Evolutionary conservation across 2,888 invertebrate genomes (phyloP), one percentile per base, ranked within the genome.

Genomic region (Fragum fragum): DNA sequence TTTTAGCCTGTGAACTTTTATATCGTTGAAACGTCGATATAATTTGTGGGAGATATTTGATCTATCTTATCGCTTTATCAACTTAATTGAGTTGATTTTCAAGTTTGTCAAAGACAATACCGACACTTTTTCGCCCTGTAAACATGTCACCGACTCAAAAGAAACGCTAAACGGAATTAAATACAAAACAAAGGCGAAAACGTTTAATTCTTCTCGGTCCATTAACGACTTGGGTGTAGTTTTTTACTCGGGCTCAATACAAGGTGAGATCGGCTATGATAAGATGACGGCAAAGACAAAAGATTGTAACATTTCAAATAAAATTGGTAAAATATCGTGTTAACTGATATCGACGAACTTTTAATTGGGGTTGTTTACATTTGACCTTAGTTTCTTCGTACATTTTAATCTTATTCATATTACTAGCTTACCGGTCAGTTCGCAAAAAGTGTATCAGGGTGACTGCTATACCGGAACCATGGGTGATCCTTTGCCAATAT

Each of bases 111-210:
- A 39, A 76, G 52, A 83, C 79, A 83, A 83, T 73, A 57, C 42
- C 5, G 74, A 6, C 83, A 74, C 79, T 83, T 83, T 83, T 69
- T 71, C 83, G 83, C 76, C 59, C 42, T 39, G 7, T 83, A 74
- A 47, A 42, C 73, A 76, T 66, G 76, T 74, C 76, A 29, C 11
- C 29, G 18, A 73, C 73, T 79, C 76, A 57, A 23, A 11, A 6
- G 7, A 47, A 52, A 61, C 76, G 70, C 73, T 55, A 28, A 9
- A 52, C 68, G 42, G 68, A 76, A 79, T 83, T 83, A 83, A 83
- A 79, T 61, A 71, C 59, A 39, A n/a, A 52, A 71, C 79, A 79
- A 83, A 79, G 71, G 74, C 47, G 69, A 69, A 68, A 73, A 47
- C 66, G 73, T 76, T 70, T 79, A 79, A 76, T 79, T 63, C 47